A percentile compares a stretch with the other conserved stretches of the same genome.
phyloP scores from a whole-genome alignment of 2,888 invertebrate species.

The Bombylius discolor region DNA sequence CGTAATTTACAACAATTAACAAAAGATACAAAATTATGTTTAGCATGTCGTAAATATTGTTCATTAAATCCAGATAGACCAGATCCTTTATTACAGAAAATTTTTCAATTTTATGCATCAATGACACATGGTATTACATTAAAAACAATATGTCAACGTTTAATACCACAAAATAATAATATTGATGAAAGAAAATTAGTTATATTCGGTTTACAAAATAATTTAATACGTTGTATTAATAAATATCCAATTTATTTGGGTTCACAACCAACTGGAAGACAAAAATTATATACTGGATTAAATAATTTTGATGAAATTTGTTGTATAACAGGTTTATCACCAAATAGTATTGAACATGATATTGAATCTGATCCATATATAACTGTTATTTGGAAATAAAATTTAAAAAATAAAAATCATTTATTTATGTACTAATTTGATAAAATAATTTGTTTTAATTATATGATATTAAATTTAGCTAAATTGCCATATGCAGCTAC shows the following conservation, averaged over 20 bases:
- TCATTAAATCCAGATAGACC: slow-evolving; percentile 28
- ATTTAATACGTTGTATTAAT: slow-evolving; percentile 45
- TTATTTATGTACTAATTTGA: too few species aligned
- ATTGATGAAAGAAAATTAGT: slow-evolving; percentile 41
- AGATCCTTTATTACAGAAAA: slow-evolving; percentile 29
- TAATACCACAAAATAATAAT: slow-evolving; percentile 46
- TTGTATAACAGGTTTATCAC: slow-evolving; percentile 62
- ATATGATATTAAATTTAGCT: too few species aligned
- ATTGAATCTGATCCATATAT: slow-evolving; percentile 75
- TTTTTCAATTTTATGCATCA: slow-evolving; percentile 46
- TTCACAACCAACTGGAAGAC: slow-evolving; percentile 38
- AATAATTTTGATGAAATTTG: slow-evolving; percentile 84
- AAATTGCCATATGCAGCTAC: too few species aligned
- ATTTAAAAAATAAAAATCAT: not conserved
- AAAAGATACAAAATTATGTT: slow-evolving; percentile 51
- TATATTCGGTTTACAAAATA: slow-evolving; percentile 45
- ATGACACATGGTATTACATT: slow-evolving; percentile 59
- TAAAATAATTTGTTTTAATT: too few species aligned
- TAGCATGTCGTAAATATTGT: slow-evolving; percentile 48
- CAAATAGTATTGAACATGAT: slow-evolving; percentile 63
- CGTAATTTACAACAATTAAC: slow-evolving; percentile 57
- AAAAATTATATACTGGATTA: slow-evolving; percentile 62
- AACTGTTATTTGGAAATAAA: slow-evolving; percentile 65
- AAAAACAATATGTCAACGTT: slow-evolving; percentile 52
- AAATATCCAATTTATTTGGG: slow-evolving; percentile 41